A percentile compares a stretch with the other conserved stretches of the same genome.
Conservation (phyloP, 2,113 vertebrate species). For the Cyphomyrus plagiostoma region DNA sequence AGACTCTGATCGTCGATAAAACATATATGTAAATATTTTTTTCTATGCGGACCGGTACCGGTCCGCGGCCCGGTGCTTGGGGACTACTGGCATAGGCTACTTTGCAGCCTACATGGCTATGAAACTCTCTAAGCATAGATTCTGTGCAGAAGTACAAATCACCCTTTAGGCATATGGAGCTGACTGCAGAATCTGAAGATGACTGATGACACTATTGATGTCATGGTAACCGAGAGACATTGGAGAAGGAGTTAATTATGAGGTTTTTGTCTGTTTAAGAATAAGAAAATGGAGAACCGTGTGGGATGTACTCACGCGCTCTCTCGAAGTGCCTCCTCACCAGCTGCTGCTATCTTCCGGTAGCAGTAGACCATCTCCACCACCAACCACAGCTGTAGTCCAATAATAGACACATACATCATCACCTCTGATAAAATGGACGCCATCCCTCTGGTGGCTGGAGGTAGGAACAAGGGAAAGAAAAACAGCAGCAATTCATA, state of each 20-base stretch:
- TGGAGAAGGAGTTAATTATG: neutral
- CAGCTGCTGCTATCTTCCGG: slow-evolving; percentile 74
- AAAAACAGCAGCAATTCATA: neutral
- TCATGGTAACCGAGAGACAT: neutral
- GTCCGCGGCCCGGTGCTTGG: too few species aligned
- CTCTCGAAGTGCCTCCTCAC: slow-evolving; percentile 72
- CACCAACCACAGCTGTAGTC: slow-evolving; percentile 81
- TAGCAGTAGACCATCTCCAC: slow-evolving; percentile 91
- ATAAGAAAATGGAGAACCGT: neutral
- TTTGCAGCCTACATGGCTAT: neutral
- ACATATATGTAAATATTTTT: too few species aligned
- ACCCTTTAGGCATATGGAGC: neutral
- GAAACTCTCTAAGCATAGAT: neutral
- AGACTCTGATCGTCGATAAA: too few species aligned
- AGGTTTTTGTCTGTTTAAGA: neutral
- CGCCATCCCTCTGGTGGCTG: slow-evolving; percentile 72
- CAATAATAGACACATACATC: slow-evolving; percentile 88
- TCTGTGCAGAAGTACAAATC: neutral
- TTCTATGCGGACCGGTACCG: too few species aligned
- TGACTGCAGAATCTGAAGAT: slow-evolving; percentile 11
- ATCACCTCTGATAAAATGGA: slow-evolving; percentile 85
- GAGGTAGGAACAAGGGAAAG: neutral
- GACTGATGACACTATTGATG: neutral
- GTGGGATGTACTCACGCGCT: slow-evolving; percentile 66
- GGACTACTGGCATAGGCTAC: neutral